Conservation (phyloP, 2,113 vertebrate species). For the Chaetodon trifascialis region DNA sequence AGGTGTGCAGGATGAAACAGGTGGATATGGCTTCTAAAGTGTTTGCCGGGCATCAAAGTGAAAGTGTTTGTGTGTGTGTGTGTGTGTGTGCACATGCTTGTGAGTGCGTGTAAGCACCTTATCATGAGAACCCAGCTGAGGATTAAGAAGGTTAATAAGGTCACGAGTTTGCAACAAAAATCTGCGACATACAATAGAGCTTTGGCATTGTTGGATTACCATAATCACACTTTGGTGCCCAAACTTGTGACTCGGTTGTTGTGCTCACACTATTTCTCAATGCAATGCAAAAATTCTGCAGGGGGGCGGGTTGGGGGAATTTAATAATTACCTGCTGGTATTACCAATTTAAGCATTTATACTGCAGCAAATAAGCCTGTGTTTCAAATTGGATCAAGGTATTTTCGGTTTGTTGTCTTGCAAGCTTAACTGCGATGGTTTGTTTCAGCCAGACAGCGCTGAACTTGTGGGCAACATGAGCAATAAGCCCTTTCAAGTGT, state of each 20-base stretch:
- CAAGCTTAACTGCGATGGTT: conserved; percentile 50
- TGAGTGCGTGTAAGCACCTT: conserved; percentile 75
- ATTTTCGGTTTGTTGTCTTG: conserved; percentile 58
- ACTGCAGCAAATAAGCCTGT: conserved; percentile 59
- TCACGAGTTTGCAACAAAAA: conserved; percentile 77
- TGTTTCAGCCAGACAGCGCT: conserved; percentile 53
- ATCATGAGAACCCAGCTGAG: conserved; percentile 73
- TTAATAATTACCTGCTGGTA: conserved; percentile 75
- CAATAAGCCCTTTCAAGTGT: conserved; percentile 73
- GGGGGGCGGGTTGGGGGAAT: conserved; percentile 39
- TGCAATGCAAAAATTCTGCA: conserved; percentile 59
- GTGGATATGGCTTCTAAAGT: conserved; percentile 61
- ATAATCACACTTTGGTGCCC: conserved; percentile 74
- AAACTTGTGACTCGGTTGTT: conserved; percentile 74
- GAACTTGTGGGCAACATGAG: conserved; percentile 70
- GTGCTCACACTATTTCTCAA: conserved; percentile 58
- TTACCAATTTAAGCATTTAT: conserved; percentile 73
- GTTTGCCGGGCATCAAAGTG: conserved; percentile 65
- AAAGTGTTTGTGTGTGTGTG: conserved; percentile 48
- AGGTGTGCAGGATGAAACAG: conserved; percentile 71
- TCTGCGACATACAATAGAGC: conserved; percentile 66
- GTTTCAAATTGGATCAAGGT: conserved; percentile 77
- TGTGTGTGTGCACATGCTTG: too few species aligned
- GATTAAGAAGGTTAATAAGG: conserved; percentile 83
- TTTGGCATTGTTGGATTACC: conserved; percentile 74